phyloP scores from a whole-genome alignment of 2,888 invertebrate genomes.

The Hypena proboscidalis region DNA sequence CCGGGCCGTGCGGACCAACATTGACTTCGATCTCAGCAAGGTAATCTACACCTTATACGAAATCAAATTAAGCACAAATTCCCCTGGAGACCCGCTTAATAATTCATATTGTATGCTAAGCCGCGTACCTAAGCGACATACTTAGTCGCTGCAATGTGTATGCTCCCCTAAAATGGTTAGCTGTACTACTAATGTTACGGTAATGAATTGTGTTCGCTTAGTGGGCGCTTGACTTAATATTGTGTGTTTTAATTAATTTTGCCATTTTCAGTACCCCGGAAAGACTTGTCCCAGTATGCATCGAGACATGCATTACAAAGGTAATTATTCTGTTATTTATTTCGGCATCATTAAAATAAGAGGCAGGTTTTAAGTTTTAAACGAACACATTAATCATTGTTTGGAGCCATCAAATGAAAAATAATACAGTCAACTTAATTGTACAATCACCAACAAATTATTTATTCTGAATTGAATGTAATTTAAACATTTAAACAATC shows the following conservation, averaged over 20 bases:
- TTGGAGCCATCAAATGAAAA: too few species aligned
- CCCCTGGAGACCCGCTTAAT: slow-evolving; percentile 28
- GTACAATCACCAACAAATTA: too few species aligned
- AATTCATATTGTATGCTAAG: slow-evolving; percentile 47
- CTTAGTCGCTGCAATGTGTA: slow-evolving; percentile 41
- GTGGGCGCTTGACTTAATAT: slow-evolving; percentile 20
- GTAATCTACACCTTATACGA: slow-evolving; percentile 63
- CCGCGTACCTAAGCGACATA: slow-evolving; percentile 41
- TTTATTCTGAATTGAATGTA: too few species aligned
- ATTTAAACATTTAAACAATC: too few species aligned
- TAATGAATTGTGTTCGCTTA: slow-evolving; percentile 31
- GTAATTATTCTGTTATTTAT: slow-evolving; percentile 69
- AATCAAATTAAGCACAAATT: slow-evolving; percentile 34
- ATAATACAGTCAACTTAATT: too few species aligned
- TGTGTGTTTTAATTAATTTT: slow-evolving; percentile 25
- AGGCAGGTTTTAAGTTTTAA: too few species aligned
- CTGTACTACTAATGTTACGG: slow-evolving; percentile 30
- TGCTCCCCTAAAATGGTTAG: slow-evolving; percentile 33
- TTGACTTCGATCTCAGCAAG: slow-evolving; percentile 95
- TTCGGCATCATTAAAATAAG: too few species aligned
- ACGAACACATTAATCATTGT: too few species aligned
- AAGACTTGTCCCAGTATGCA: slow-evolving; percentile 97
- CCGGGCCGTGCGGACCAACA: slow-evolving; percentile 97
- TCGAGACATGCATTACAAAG: slow-evolving; percentile 96
- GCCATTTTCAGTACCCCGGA: slow-evolving; percentile 86